Base-by-base conservation (phyloP, 1,140 invertebrate genomes). In the Venustaconcha ellipsiformis region DNA sequence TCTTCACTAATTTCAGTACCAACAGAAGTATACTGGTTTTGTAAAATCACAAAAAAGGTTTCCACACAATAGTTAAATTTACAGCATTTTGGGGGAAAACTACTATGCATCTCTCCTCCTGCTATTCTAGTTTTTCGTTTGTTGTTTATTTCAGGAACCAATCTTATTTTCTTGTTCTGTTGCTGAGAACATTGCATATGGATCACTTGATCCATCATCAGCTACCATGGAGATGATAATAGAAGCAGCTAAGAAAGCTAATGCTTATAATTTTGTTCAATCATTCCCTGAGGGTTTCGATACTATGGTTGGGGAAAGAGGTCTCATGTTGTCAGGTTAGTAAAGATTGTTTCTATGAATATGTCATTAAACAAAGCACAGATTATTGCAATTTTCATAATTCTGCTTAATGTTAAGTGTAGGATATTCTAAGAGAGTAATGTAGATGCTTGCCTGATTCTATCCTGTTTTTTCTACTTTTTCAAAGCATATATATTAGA, bases 111-210 rank as follows among this genome's bases (percentile, higher is more conserved):
- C 57, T 2, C 1, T 67, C 3, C 56, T 67, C 57, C 0, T 1
- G 66, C 55, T 62, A 20, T 30, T 20, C 26, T 23, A n/a, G 30
- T 20, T 18, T 65, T 30, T 65, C 26, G 2, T 26, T 26, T 55
- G 58, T 37, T 70, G 70, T 18, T 58, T 74, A 71, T 70, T 79
- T 14, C 84, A 91, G 87, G 91, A 92, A 68, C 91, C 91, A 23
- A 83, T 90, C 0, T 80, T 92, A 14, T 92, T 92, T 79, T 92
- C 91, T 2, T 83, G 82, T 71, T 84, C 88, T 4, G 85, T 90
- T 30, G 84, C 79, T 70, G 89, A 92, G 14, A 92, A 92, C 79
- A 92, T 92, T 48, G 82, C 85, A 15, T 92, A 92, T 82, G 91
- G 91, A 17, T 80, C 88, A 11, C 72, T 72, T 57, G 79, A 91